Percentiles rank a stretch among this genome's conserved stretches.
Evolutionary conservation across 64 coral and sea anemone species (phyloP).

Genomic region (Platygyra sinensis): DNA sequence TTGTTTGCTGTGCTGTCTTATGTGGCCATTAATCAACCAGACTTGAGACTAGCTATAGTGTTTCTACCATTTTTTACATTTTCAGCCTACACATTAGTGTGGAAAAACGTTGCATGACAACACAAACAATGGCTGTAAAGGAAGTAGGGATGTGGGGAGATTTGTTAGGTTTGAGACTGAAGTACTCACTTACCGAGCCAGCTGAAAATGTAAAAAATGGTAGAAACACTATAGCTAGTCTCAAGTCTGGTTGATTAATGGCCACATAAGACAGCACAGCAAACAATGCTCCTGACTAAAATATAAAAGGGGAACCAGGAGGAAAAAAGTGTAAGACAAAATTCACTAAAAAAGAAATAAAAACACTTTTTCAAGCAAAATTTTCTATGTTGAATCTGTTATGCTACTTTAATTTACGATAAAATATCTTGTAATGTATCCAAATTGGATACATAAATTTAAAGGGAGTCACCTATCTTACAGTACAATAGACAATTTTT

Average conservation of each 20-base stretch:
- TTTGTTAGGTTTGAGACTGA: too few species aligned
- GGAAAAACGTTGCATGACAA: too few species aligned
- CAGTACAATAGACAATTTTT: too few species aligned
- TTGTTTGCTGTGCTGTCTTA: constrained; percentile 70
- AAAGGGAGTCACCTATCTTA: too few species aligned
- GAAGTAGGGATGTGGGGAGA: too few species aligned
- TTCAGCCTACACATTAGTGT: constrained; percentile 44
- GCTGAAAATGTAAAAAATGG: constrained; percentile 90
- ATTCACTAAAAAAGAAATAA: not conserved
- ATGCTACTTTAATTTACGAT: too few species aligned
- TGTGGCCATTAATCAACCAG: constrained; percentile 81
- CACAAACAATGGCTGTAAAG: too few species aligned
- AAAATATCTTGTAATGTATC: too few species aligned
- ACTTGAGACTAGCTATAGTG: constrained; percentile 65
- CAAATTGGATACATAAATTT: too few species aligned
- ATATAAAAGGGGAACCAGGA: not conserved
- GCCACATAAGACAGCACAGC: constrained; percentile 69
- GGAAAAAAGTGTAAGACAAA: not conserved
- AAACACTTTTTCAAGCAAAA: too few species aligned
- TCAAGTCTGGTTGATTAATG: constrained; percentile 76
- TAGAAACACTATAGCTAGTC: constrained; percentile 75
- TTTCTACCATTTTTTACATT: constrained; percentile 91
- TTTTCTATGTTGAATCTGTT: too few species aligned
- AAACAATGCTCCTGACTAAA: constrained; percentile 82
- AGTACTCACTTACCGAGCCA: constrained; percentile 53